Percentiles rank a stretch among this genome's conserved stretches.
Conservation (phyloP, 2,113 vertebrate genomes). For the Ceyx melanurus region DNA sequence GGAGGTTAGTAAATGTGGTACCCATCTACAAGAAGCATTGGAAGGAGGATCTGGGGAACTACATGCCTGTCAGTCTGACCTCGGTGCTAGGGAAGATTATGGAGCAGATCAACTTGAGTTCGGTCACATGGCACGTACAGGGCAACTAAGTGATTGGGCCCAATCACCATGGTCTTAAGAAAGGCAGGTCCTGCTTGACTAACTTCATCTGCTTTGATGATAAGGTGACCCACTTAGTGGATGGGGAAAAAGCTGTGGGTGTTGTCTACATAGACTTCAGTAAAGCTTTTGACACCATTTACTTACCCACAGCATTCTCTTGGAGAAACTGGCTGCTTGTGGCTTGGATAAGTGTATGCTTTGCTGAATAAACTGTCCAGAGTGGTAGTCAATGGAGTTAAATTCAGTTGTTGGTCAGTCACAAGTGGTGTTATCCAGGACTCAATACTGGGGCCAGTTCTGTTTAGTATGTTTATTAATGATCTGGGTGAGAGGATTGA, state of each 20-base stretch:
- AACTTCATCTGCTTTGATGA: not conserved
- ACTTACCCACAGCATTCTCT: not conserved
- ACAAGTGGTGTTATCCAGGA: not conserved
- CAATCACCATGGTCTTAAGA: not conserved
- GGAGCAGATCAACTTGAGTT: not conserved
- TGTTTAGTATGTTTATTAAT: not conserved
- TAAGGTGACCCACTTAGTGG: not conserved
- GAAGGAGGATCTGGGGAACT: not conserved
- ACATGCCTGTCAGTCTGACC: not conserved
- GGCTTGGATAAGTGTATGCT: not conserved
- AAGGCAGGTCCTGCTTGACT: not conserved
- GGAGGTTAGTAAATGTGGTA: not conserved
- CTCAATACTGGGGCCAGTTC: not conserved
- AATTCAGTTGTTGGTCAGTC: not conserved
- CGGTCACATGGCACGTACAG: not conserved
- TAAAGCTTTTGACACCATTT: not conserved
- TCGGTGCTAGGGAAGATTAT: not conserved
- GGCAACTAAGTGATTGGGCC: not conserved
- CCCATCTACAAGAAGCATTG: not conserved
- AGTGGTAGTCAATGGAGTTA: not conserved
- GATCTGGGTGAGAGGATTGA: not conserved
- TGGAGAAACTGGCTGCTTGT: not conserved
- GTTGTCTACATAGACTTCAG: not conserved
- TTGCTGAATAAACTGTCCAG: not conserved
- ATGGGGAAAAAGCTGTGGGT: not conserved